Conservation (phyloP, 2,888 invertebrate species). For the Parasteatoda lunata region DNA sequence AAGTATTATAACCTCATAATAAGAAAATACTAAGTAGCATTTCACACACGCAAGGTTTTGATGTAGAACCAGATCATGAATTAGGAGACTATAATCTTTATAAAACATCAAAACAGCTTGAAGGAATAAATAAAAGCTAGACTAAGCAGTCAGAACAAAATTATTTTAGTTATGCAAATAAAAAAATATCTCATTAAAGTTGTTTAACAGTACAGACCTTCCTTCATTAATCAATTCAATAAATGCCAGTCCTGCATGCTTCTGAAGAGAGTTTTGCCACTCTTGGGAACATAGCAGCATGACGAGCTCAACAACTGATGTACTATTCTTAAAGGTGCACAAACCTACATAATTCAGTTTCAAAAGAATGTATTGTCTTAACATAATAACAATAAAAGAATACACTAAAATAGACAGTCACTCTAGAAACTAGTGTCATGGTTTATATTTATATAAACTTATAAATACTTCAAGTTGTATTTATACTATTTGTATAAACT, state of each 20-base stretch:
- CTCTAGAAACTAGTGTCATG: too few relatives aligned
- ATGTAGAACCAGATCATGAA: too few relatives aligned
- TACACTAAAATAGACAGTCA: too few relatives aligned
- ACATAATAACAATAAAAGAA: too few relatives aligned
- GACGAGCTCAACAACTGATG: slow-evolving; percentile 97
- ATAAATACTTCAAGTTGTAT: too few relatives aligned
- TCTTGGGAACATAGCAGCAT: slow-evolving; percentile 99
- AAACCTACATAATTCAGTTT: slow-evolving; percentile 80
- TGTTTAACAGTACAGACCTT: slow-evolving; percentile 76
- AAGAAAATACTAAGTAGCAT: too few relatives aligned
- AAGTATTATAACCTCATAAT: too few relatives aligned
- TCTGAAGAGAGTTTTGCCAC: slow-evolving; percentile 99
- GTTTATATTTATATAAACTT: too few relatives aligned
- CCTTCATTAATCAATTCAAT: slow-evolving; percentile 99
- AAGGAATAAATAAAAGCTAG: not conserved
- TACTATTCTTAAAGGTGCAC: slow-evolving; percentile 96
- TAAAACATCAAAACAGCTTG: too few relatives aligned
- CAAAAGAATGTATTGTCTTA: not conserved
- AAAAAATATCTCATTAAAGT: not conserved
- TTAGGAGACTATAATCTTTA: too few relatives aligned
- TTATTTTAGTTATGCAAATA: not conserved
- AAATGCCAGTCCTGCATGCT: slow-evolving; percentile 99
- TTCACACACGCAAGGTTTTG: too few relatives aligned
- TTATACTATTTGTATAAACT: too few relatives aligned
- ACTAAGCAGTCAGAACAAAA: not conserved